These are phyloP conservation scores for Orycteropus afer DNA, from an alignment of 2,113 vertebrate genomes.

Conservation along the genomic window DNA sequence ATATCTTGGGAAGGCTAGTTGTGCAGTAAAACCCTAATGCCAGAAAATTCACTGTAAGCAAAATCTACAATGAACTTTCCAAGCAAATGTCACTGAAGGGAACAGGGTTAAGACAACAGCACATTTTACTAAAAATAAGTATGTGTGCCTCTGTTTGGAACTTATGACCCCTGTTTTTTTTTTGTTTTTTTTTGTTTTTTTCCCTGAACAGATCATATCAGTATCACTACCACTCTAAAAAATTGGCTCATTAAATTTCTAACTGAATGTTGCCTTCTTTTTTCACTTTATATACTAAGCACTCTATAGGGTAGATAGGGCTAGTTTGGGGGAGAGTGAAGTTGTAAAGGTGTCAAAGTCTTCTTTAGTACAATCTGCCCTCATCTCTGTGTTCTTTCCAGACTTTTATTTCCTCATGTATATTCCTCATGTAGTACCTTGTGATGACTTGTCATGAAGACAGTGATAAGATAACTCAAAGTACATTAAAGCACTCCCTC, in stretches of 20 bases:
- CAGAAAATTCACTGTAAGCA: neutral
- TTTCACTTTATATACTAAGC: neutral
- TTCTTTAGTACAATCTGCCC: neutral
- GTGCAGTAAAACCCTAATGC: neutral
- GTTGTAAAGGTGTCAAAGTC: neutral
- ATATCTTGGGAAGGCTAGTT: neutral
- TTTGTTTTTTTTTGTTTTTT: neutral
- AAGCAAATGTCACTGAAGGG: neutral
- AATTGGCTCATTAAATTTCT: neutral
- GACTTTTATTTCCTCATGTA: neutral
- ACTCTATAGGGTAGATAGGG: neutral
- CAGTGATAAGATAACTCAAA: neutral
- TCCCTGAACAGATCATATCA: neutral
- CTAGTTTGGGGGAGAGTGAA: rapidly evolving
- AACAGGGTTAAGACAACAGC: neutral
- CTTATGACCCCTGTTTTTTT: neutral
- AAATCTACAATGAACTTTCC: neutral
- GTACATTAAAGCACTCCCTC: neutral
- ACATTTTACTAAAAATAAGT: slow-evolving; percentile 8
- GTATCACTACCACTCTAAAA: neutral
- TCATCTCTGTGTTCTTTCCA: neutral
- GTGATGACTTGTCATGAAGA: neutral
- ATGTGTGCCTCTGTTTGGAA: neutral
- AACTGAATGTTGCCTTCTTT: neutral
- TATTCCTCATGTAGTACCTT: neutral